These are phyloP conservation scores for Temnothorax ravouxi DNA, from an alignment of 2,888 invertebrate genomes.

Conservation along the genomic window DNA sequence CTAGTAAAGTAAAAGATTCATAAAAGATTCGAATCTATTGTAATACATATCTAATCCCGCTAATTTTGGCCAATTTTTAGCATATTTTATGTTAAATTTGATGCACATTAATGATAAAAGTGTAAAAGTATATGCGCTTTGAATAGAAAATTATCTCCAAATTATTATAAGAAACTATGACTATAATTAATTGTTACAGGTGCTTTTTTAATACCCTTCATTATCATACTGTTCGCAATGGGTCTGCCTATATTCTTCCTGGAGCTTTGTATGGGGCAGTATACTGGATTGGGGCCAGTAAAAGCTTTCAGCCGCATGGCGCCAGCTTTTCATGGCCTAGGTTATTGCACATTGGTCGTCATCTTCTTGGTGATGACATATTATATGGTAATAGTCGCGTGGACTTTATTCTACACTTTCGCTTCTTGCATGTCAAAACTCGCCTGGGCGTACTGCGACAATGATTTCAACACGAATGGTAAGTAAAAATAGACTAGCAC, in stretches of 20 bases:
- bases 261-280: slow-evolving; percentile 93
- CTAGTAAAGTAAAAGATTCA: too few relatives aligned
- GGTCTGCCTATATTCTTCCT: slow-evolving; percentile 94
- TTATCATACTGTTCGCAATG: slow-evolving; percentile 91
- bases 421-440: slow-evolving; percentile 90
- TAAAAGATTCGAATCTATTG: too few relatives aligned
- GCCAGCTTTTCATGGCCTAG: slow-evolving; percentile 88
- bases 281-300: slow-evolving; percentile 91
- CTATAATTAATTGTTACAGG: slow-evolving; percentile 86
- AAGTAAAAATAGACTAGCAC: slow-evolving; percentile 81
- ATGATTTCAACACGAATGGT: slow-evolving; percentile 89
- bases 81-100: background rate
- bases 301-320: slow-evolving; percentile 89
- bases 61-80: too few relatives aligned
- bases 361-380: slow-evolving; percentile 92
- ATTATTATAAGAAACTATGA: background rate
- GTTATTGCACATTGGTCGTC: slow-evolving; percentile 90
- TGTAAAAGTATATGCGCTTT: too few relatives aligned
- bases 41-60: too few relatives aligned
- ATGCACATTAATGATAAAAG: background rate
- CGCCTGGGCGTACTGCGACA: slow-evolving; percentile 91
- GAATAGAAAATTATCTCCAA: background rate
- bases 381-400: slow-evolving; percentile 93
- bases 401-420: slow-evolving; percentile 92
- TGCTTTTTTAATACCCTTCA: slow-evolving; percentile 92